Evolutionary conservation across 2,113 vertebrate genomes (phyloP).

Genomic region (Probosciger aterrimus): DNA sequence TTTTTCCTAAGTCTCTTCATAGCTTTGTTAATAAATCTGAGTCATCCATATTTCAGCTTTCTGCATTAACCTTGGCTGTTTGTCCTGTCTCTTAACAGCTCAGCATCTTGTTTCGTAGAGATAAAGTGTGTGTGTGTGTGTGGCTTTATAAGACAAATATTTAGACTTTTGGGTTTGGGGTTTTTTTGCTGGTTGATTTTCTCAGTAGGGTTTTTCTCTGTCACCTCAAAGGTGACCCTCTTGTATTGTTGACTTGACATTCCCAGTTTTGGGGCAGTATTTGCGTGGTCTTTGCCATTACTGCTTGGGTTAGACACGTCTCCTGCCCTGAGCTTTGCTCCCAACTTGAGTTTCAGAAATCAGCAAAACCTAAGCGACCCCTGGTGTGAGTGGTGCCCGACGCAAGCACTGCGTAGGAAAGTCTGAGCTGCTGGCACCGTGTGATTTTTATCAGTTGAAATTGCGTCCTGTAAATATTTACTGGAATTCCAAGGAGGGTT

Average conservation of each 20-base stretch:
- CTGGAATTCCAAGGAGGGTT: conserved; percentile 36
- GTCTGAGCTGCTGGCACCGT: background rate
- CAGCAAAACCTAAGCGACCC: background rate
- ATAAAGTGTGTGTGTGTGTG: conserved; percentile 11
- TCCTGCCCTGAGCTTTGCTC: background rate
- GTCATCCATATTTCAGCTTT: conserved; percentile 13
- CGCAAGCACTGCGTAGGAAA: background rate
- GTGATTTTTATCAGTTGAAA: conserved; percentile 57
- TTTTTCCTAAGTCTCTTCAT: background rate
- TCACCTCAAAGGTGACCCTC: background rate
- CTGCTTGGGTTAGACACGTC: background rate
- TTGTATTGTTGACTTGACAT: background rate
- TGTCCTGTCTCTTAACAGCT: conserved; percentile 1
- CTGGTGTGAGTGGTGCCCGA: rapidly evolving
- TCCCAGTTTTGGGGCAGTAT: background rate
- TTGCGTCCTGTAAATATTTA: conserved; percentile 49
- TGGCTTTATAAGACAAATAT: conserved; percentile 9
- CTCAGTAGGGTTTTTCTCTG: background rate
- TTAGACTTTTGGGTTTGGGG: background rate
- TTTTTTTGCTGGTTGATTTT: background rate
- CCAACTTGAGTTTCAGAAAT: background rate
- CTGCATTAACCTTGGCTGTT: background rate
- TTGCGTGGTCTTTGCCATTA: background rate
- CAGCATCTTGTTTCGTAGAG: background rate
- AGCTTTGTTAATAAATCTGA: conserved; percentile 32